A percentile compares a stretch with the other conserved stretches of the same genome.
phyloP scores from a whole-genome alignment of 2,888 invertebrate genomes.

The Chironomus tentans region DNA sequence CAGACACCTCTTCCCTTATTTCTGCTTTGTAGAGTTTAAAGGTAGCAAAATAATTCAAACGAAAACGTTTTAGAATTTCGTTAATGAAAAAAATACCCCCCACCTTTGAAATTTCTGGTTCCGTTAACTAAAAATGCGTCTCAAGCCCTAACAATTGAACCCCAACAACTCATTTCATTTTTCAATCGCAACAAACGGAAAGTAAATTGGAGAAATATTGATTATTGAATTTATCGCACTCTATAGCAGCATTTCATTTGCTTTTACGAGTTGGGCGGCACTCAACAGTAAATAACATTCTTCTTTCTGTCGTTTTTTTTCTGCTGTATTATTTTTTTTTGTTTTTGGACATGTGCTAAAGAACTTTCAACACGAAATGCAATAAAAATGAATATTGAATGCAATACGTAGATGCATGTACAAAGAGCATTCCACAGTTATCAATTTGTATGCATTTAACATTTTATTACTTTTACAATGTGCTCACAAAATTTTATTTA shows the following conservation, averaged over 20 bases:
- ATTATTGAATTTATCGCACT: conserved; percentile 26
- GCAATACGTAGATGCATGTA: background rate
- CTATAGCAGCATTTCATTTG: background rate
- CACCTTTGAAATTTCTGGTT: too few species aligned
- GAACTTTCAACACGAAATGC: background rate
- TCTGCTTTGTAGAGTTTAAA: too few species aligned
- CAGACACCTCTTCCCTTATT: too few species aligned
- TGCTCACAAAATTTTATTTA: background rate
- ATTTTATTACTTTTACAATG: background rate
- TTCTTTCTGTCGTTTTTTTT: background rate
- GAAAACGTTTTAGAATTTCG: too few species aligned
- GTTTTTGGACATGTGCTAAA: background rate
- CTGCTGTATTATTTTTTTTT: background rate
- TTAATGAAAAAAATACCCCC: too few species aligned
- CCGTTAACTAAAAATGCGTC: too few species aligned
- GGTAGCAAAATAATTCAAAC: too few species aligned
- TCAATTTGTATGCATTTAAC: conserved; percentile 14
- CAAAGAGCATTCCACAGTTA: conserved; percentile 20
- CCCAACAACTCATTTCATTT: background rate
- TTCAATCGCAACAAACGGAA: background rate
- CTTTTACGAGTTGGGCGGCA: conserved; percentile 25
- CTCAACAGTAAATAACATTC: conserved; percentile 14
- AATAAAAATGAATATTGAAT: background rate
- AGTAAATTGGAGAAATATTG: conserved; percentile 23
- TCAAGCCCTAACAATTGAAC: too few species aligned